A percentile compares a stretch with the other conserved stretches of the same genome.
Evolutionary conservation across 2,113 vertebrate species (phyloP).

Genomic region (Peromyscus maniculatus): DNA sequence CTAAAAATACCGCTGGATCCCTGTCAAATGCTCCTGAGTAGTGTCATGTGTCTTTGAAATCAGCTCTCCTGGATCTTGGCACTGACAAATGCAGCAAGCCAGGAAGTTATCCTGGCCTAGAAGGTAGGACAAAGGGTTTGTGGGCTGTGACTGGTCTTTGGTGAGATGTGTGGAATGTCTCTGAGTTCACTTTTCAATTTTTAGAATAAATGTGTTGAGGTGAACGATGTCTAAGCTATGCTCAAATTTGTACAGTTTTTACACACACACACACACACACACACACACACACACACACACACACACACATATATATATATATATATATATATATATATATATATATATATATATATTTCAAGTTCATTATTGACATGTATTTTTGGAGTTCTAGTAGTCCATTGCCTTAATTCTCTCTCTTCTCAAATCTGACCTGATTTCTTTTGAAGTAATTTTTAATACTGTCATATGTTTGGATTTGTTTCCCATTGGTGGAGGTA

Average conservation of each 20-base stretch:
- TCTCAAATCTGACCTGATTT: neutral
- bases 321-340: too few relatives aligned
- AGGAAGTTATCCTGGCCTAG: neutral
- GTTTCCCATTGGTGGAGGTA: neutral
- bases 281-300: too few relatives aligned
- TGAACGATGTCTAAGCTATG: slow-evolving; percentile 4
- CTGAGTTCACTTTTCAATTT: neutral
- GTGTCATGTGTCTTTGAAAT: neutral
- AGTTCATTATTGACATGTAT: slow-evolving; percentile 16
- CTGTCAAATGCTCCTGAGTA: slow-evolving; percentile 31
- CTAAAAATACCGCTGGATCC: slow-evolving; percentile 27
- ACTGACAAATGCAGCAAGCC: neutral
- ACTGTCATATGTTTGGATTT: neutral
- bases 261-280: too few relatives aligned
- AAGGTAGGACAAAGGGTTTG: slow-evolving; percentile 26
- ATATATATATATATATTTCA: neutral
- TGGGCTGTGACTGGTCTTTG: neutral
- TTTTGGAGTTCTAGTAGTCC: slow-evolving; percentile 16
- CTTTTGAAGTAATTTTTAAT: neutral
- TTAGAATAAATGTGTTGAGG: neutral
- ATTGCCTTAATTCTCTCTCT: neutral
- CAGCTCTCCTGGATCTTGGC: neutral
- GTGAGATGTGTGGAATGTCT: neutral
- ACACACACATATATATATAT: too few relatives aligned
- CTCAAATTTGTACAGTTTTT: neutral